phyloP scores from a whole-genome alignment of 2,113 vertebrate species.

The Brachirus orientalis region DNA sequence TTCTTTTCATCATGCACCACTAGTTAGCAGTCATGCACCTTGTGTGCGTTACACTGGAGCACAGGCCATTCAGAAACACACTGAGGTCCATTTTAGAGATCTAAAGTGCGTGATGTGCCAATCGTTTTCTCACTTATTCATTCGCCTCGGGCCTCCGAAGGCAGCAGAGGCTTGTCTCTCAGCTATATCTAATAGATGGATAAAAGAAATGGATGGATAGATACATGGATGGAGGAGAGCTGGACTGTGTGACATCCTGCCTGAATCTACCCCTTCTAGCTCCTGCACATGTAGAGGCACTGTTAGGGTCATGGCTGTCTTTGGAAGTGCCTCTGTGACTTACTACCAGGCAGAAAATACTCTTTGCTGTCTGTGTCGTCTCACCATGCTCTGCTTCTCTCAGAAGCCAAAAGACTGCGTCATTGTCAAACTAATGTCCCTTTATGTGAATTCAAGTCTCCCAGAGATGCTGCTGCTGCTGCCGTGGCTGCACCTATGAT shows the following conservation, averaged over 20 bases:
- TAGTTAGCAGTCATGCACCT: slow-evolving; percentile 29
- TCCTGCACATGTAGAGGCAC: slow-evolving; percentile 40
- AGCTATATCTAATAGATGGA: slow-evolving; percentile 25
- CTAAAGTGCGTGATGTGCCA: slow-evolving; percentile 78
- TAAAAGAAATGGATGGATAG: slow-evolving; percentile 3
- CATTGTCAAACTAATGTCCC: slow-evolving; percentile 27
- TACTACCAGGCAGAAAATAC: not conserved
- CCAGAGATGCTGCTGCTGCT: slow-evolving; percentile 26
- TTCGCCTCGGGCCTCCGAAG: slow-evolving; percentile 9
- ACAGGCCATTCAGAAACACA: slow-evolving; percentile 19
- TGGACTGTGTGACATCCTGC: slow-evolving; percentile 24
- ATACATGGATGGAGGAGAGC: not conserved
- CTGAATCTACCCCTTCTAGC: slow-evolving; percentile 25
- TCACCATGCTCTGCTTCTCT: not conserved
- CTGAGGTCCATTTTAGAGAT: slow-evolving; percentile 53
- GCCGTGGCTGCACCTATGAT: not conserved
- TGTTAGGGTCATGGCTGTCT: slow-evolving; percentile 53
- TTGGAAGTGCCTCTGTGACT: slow-evolving; percentile 56
- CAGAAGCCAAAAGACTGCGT: slow-evolving; percentile 17
- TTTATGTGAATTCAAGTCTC: slow-evolving; percentile 62
- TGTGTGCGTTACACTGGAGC: not conserved
- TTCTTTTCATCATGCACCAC: slow-evolving; percentile 57
- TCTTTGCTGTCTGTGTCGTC: slow-evolving; percentile 3
- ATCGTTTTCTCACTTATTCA: slow-evolving; percentile 46
- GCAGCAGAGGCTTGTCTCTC: slow-evolving; percentile 57